These are phyloP conservation scores for Diarsia rubi DNA, from an alignment of 2,888 invertebrate species.

Conservation along the genomic window DNA sequence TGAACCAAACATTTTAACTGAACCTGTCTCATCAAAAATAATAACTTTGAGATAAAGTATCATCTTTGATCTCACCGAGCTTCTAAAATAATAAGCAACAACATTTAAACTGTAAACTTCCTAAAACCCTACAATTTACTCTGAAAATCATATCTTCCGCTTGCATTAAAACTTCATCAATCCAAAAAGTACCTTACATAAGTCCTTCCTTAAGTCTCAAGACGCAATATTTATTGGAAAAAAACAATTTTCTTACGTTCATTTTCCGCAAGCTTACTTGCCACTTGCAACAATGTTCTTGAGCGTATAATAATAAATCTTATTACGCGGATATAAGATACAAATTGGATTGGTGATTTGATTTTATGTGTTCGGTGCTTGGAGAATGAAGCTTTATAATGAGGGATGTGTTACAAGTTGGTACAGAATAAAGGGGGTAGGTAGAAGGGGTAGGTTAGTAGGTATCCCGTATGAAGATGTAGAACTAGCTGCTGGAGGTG, in stretches of 20 bases:
- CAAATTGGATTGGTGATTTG: conserved; percentile 60
- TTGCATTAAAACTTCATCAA: conserved; percentile 27
- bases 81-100: conserved; percentile 51
- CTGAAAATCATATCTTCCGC: conserved; percentile 27
- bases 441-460: too few relatives aligned
- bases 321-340: conserved; percentile 51
- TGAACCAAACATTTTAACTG: conserved; percentile 14
- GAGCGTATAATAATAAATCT: conserved; percentile 49
- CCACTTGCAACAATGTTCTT: conserved; percentile 45
- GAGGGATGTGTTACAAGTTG: conserved; percentile 58
- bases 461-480: background rate
- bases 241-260: conserved; percentile 15
- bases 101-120: conserved; percentile 48
- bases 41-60: conserved; percentile 32
- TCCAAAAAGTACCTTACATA: conserved; percentile 20
- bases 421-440: conserved; percentile 28
- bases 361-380: conserved; percentile 44
- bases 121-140: conserved; percentile 32
- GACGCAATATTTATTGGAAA: conserved; percentile 26
- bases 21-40: conserved; percentile 29
- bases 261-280: conserved; percentile 42
- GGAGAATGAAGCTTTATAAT: conserved; percentile 52
- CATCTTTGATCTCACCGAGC: conserved; percentile 34
- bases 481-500: background rate
- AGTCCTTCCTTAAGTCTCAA: conserved; percentile 13